Evolutionary conservation across 2,797 vertebrate genomes (phyloP).

Genomic region (Platalea minor): DNA sequence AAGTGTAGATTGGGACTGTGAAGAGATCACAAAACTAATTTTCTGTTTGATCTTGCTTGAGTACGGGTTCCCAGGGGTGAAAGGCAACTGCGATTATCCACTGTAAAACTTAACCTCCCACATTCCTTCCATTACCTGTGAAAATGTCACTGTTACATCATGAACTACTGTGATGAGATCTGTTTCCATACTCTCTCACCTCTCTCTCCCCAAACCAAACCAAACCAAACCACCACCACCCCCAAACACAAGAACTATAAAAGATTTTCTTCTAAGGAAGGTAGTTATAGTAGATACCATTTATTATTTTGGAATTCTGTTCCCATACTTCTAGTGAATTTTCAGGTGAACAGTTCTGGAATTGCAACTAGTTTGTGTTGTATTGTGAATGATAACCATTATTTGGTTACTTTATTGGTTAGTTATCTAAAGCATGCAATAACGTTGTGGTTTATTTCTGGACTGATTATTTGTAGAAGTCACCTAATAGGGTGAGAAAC

Average conservation of each 20-base stretch:
- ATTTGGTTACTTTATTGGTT: not conserved
- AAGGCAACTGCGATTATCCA: not conserved
- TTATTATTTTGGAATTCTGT: not conserved
- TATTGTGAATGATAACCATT: not conserved
- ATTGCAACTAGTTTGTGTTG: not conserved
- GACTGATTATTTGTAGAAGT: not conserved
- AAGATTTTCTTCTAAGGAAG: not conserved
- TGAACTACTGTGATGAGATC: not conserved
- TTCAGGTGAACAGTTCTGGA: not conserved
- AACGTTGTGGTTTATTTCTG: not conserved
- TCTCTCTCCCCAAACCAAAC: not conserved
- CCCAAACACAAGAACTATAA: not conserved
- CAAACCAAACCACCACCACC: not conserved
- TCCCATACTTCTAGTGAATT: not conserved
- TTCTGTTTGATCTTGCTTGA: not conserved
- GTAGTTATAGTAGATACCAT: not conserved
- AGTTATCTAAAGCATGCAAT: not conserved
- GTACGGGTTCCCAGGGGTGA: not conserved
- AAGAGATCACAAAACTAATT: slow-evolving; percentile 9
- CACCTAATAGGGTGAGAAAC: not conserved
- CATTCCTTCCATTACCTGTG: not conserved
- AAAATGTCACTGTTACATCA: not conserved
- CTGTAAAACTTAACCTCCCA: not conserved
- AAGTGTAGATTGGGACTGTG: not conserved
- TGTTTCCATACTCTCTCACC: not conserved